These are phyloP conservation scores for Cyanoderma ruficeps DNA, from an alignment of 2,113 vertebrate species.

Conservation along the genomic window DNA sequence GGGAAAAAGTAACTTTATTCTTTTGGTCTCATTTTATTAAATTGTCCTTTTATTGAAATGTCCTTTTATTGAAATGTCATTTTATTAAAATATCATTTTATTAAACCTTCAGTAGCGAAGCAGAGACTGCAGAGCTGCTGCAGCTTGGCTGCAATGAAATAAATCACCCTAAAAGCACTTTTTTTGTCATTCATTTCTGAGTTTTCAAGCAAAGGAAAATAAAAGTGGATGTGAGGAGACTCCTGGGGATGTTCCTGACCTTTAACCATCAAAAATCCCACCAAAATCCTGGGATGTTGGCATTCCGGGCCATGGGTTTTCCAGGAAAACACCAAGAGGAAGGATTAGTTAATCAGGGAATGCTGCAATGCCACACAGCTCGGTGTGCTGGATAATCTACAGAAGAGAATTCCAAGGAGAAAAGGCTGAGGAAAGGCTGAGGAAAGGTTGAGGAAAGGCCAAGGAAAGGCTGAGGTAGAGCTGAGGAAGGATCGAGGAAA, in stretches of 20 bases:
- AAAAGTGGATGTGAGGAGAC: not conserved
- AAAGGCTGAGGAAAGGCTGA: not conserved
- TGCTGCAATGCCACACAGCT: not conserved
- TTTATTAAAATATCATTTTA: not conserved
- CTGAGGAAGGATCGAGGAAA: too few species aligned
- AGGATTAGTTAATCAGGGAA: not conserved
- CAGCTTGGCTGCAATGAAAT: not conserved
- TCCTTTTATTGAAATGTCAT: not conserved
- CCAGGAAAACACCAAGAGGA: not conserved
- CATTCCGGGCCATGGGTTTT: not conserved
- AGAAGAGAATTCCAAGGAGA: not conserved
- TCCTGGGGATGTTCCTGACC: not conserved
- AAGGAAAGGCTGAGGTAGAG: too few species aligned
- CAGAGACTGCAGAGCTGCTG: not conserved
- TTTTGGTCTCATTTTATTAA: not conserved
- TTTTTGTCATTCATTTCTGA: not conserved
- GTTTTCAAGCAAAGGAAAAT: not conserved
- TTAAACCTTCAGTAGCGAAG: not conserved
- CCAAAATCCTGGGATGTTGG: not conserved
- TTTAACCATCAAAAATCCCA: not conserved
- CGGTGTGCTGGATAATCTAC: not conserved
- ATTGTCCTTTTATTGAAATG: not conserved
- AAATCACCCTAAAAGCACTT: not conserved
- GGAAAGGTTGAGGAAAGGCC: too few species aligned
- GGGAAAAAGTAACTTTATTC: not conserved